A percentile compares a stretch with the other conserved stretches of the same genome.
Evolutionary conservation across 1,140 invertebrate species (phyloP).

Genomic region (Dryas iulia): DNA sequence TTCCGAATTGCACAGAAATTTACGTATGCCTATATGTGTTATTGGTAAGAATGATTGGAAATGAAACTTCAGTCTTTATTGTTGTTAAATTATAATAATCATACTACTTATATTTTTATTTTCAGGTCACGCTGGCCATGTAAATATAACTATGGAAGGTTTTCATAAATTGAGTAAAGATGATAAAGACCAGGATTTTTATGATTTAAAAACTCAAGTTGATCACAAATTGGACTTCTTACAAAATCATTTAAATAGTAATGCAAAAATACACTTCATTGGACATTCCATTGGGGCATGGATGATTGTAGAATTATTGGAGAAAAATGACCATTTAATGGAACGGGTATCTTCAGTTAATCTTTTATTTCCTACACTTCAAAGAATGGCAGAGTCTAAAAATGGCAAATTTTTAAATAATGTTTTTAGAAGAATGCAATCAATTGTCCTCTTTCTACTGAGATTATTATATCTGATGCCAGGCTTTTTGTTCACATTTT

Average conservation of each 20-base stretch:
- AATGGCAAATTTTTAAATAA: constrained; percentile 62
- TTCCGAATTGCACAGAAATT: constrained; percentile 45
- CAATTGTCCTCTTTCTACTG: constrained; percentile 45
- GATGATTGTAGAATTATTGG: constrained; percentile 60
- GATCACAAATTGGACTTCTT: constrained; percentile 63
- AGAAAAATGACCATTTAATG: constrained; percentile 43
- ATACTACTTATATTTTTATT: constrained; percentile 27
- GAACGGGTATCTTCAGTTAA: constrained; percentile 49
- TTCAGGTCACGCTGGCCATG: constrained; percentile 65
- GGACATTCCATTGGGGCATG: constrained; percentile 72
- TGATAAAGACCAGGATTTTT: constrained; percentile 42
- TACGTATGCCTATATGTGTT: constrained; percentile 55
- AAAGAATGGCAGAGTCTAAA: constrained; percentile 58
- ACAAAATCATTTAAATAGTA: constrained; percentile 52
- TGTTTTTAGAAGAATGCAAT: constrained; percentile 44
- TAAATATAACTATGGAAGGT: background rate
- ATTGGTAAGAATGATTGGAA: constrained; percentile 41
- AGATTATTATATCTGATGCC: constrained; percentile 49
- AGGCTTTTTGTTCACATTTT: constrained; percentile 31
- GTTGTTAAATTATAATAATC: background rate
- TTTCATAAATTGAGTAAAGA: background rate
- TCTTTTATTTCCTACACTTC: constrained; percentile 68
- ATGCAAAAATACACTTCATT: constrained; percentile 62
- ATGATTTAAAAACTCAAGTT: constrained; percentile 60
- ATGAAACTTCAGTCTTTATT: background rate